Conservation (phyloP, 2,888 invertebrate species). For the Philaethria dido region DNA sequence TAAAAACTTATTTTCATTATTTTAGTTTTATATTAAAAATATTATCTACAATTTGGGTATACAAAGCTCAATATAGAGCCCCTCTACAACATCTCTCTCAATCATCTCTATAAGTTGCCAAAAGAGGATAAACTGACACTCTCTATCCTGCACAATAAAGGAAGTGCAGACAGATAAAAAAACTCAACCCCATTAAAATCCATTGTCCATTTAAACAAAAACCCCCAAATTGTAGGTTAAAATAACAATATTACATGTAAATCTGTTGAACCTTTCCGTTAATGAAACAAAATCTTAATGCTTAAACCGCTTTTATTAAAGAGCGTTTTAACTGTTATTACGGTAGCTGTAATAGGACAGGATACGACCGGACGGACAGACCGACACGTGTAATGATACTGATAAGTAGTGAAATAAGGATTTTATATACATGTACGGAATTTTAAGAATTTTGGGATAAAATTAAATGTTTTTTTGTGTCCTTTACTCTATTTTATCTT, state of each 20-base stretch:
- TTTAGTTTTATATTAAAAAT: too few relatives aligned
- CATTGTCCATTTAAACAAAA: background rate
- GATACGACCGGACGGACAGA: constrained; percentile 37
- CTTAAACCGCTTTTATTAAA: constrained; percentile 43
- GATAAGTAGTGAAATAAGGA: constrained; percentile 36
- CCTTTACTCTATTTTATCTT: background rate
- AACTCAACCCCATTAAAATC: background rate
- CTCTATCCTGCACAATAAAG: background rate
- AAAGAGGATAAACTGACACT: background rate
- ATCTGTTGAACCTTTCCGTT: constrained; percentile 27
- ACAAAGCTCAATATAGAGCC: background rate
- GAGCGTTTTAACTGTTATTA: constrained; percentile 42
- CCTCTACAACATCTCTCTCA: background rate
- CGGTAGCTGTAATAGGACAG: constrained; percentile 33
- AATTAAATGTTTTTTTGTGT: background rate
- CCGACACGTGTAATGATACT: constrained; percentile 40
- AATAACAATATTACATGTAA: constrained; percentile 25
- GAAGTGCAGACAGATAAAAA: background rate
- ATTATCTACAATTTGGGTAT: too few relatives aligned
- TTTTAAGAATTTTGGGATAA: background rate
- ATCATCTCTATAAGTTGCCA: background rate
- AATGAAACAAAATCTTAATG: constrained; percentile 42
- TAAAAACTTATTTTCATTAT: too few relatives aligned
- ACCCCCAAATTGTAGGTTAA: constrained; percentile 12
- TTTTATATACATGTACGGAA: constrained; percentile 10